These are phyloP conservation scores for Turnix velox DNA, from an alignment of 2,113 vertebrate genomes.

Conservation along the genomic window DNA sequence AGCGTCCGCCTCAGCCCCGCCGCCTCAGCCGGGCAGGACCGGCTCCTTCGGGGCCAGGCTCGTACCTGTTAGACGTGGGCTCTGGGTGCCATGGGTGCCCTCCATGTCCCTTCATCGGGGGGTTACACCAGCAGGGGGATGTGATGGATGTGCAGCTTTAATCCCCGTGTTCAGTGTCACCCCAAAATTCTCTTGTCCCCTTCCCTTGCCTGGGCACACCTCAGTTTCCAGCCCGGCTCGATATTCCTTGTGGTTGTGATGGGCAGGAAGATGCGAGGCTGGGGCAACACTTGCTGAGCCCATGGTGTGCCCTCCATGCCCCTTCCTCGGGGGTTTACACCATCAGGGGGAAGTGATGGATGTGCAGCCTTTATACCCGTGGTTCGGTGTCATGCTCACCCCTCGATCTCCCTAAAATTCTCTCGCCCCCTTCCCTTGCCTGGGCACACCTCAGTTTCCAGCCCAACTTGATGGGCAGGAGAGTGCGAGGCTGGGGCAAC, in stretches of 20 bases:
- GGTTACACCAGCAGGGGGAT: neutral
- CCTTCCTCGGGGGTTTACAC: neutral
- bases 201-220: neutral
- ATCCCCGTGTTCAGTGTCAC: fast-evolving
- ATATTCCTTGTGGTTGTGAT: neutral
- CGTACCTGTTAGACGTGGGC: neutral
- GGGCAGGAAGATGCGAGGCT: neutral
- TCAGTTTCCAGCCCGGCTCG: neutral
- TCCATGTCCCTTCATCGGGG: neutral
- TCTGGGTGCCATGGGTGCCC: neutral
- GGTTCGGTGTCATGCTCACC: fast-evolving
- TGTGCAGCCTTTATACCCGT: neutral
- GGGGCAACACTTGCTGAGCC: neutral
- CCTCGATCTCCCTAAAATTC: neutral
- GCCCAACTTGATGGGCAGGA: neutral
- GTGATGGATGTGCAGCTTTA: neutral
- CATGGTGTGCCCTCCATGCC: fast-evolving
- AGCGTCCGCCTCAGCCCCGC: neutral
- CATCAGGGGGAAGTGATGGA: neutral
- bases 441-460: neutral
- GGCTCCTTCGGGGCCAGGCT: neutral
- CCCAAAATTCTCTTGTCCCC: neutral
- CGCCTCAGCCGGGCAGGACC: neutral
- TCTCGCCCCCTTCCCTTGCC: neutral
- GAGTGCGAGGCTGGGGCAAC: neutral